Conservation (phyloP, 2,113 vertebrate genomes). For the Arenaria interpres region DNA sequence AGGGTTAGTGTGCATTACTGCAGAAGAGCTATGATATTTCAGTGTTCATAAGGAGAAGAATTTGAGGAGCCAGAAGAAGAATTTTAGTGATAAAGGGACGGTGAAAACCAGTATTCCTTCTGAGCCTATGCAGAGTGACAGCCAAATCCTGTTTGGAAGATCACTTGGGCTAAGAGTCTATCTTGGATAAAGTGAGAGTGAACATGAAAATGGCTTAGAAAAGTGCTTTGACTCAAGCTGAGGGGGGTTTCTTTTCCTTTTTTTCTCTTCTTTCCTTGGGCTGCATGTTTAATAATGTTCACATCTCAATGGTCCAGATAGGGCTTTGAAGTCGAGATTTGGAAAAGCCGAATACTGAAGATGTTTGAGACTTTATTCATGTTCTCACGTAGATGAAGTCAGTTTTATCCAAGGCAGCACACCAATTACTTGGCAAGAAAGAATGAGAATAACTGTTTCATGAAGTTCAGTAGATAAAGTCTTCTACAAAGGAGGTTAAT, state of each 20-base stretch:
- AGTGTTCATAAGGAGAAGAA: not conserved
- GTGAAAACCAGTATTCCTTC: not conserved
- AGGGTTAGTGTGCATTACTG: not conserved
- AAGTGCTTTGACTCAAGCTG: conserved; percentile 6
- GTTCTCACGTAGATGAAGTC: conserved; percentile 1
- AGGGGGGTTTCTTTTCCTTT: not conserved
- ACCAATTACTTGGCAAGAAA: not conserved
- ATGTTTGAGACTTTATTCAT: not conserved
- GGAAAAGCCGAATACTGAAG: not conserved
- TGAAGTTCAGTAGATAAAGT: not conserved
- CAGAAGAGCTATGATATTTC: not conserved
- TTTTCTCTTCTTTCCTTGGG: not conserved
- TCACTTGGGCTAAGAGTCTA: conserved; percentile 3
- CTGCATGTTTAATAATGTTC: not conserved
- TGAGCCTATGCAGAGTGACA: not conserved
- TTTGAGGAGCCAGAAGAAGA: not conserved
- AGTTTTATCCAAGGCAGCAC: not conserved
- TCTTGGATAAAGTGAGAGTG: not conserved
- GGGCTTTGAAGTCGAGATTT: conserved; percentile 1
- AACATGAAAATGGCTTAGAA: not conserved
- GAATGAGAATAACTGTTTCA: not conserved
- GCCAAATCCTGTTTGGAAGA: conserved; percentile 36
- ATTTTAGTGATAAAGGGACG: not conserved
- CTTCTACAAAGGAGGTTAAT: not conserved
- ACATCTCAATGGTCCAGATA: not conserved